Evolutionary conservation across 2,888 invertebrate genomes (phyloP).

Genomic region (Uropetala carovei): DNA sequence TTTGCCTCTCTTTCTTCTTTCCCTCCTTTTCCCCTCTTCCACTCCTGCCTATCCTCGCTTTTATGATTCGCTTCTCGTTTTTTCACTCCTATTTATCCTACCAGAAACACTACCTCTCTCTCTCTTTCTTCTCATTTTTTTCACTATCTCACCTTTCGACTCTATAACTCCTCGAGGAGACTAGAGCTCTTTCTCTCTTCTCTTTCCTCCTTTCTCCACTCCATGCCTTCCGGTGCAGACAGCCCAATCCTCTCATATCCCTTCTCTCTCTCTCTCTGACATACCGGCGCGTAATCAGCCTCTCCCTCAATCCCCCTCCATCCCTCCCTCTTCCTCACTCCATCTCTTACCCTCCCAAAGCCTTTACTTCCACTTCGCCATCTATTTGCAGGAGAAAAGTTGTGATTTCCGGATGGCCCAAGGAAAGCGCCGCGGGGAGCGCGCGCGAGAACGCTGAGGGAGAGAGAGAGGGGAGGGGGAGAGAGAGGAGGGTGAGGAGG

Average conservation of each 20-base stretch:
- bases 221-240: background rate
- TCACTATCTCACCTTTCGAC: background rate
- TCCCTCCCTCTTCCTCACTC: background rate
- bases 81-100: background rate
- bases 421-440: conserved; percentile 15
- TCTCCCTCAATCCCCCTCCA: background rate
- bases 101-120: background rate
- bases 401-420: conserved; percentile 40
- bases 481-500: background rate
- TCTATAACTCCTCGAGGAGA: background rate
- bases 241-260: background rate
- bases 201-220: background rate
- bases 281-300: background rate
- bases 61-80: background rate
- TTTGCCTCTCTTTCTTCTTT: background rate
- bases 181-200: background rate
- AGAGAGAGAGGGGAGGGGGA: background rate
- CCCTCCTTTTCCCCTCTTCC: background rate
- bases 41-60: background rate
- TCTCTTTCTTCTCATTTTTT: background rate
- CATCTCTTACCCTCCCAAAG: background rate
- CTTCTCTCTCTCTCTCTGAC: background rate
- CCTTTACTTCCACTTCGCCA: too few relatives aligned
- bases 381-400: conserved; percentile 46
- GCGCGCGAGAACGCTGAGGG: background rate